Percentiles rank a stretch among this genome's conserved stretches.
These are phyloP conservation scores for Eulimnadia texana DNA, from an alignment of 1,140 invertebrate genomes.

Conservation along the genomic window DNA sequence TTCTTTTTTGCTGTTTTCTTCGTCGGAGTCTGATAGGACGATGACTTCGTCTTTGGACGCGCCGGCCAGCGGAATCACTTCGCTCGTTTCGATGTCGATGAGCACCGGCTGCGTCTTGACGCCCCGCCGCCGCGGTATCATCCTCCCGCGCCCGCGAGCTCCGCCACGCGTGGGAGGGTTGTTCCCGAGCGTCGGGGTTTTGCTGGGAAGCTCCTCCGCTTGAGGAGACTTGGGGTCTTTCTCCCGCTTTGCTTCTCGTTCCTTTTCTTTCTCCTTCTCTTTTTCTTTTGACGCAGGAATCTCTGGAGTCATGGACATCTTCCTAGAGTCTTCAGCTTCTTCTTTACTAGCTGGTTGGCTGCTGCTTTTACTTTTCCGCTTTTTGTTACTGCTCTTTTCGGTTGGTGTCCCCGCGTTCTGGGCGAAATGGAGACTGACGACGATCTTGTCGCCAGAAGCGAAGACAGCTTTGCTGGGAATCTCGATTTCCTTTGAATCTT, in stretches of 20 bases:
- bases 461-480: constrained; percentile 59
- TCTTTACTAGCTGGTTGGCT: constrained; percentile 15
- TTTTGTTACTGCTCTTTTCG: constrained; percentile 19
- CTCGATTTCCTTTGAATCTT: constrained; percentile 19
- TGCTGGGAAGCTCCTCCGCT: no score
- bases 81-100: constrained; percentile 55
- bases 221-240: constrained; percentile 8
- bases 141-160: not conserved
- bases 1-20: constrained; percentile 28
- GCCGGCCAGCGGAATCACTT: constrained; percentile 26
- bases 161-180: not conserved
- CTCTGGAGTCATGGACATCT: not conserved
- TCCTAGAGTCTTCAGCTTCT: not conserved
- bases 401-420: constrained; percentile 21
- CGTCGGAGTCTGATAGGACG: constrained; percentile 63
- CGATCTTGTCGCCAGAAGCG: constrained; percentile 76
- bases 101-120: constrained; percentile 48
- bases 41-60: constrained; percentile 64
- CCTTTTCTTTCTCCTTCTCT: constrained; percentile 11
- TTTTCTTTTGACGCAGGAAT: constrained; percentile 4
- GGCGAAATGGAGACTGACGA: constrained; percentile 77
- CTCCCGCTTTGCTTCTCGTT: not conserved
- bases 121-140: not conserved
- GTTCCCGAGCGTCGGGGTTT: no score
- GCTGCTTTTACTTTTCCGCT: constrained; percentile 14